Evolutionary conservation across 2,888 invertebrate species (phyloP).

Genomic region (Stenolophus ochropezus): DNA sequence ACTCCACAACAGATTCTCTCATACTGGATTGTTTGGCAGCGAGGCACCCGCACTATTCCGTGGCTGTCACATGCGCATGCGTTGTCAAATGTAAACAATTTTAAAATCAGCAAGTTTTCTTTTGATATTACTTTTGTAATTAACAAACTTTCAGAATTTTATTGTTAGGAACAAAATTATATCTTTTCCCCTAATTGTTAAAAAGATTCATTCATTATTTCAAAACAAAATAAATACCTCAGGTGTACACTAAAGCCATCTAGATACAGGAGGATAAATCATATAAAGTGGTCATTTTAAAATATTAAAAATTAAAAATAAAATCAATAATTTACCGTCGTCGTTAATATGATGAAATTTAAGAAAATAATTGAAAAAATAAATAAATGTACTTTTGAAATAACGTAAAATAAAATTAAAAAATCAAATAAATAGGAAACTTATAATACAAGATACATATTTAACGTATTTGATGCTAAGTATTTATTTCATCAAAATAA

Average conservation of each 20-base stretch:
- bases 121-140: background rate
- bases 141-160: background rate
- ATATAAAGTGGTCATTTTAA: conserved; percentile 2
- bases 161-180: background rate
- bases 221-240: background rate
- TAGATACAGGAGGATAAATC: background rate
- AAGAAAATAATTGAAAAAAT: background rate
- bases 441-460: conserved; percentile 21
- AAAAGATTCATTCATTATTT: background rate
- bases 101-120: conserved; percentile 11
- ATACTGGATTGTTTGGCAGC: conserved; percentile 66
- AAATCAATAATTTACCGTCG: background rate
- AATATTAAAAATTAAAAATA: conserved; percentile 7
- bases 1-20: conserved; percentile 64
- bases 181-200: background rate
- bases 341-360: background rate
- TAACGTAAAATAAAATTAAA: background rate
- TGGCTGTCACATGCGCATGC: conserved; percentile 59
- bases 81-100: conserved; percentile 58
- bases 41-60: conserved; percentile 53
- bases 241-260: background rate
- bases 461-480: conserved; percentile 53
- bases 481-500: conserved; percentile 59
- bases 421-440: background rate
- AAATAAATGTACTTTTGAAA: conserved; percentile 9